phyloP scores from a whole-genome alignment of 2,797 vertebrate genomes.

The Ptychadena robeensis region DNA sequence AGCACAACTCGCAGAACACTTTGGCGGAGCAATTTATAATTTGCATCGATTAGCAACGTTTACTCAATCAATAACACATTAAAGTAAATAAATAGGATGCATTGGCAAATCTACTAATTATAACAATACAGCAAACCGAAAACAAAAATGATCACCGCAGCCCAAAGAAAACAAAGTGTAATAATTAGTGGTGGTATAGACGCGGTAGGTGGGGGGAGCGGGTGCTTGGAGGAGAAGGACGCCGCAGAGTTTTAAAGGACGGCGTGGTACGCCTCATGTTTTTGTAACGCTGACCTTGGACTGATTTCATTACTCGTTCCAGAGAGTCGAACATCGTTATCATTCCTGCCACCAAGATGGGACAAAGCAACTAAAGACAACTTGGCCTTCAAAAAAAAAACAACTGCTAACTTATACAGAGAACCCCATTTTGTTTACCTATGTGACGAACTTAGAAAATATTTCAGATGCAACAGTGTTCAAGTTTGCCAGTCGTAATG shows the following conservation, averaged over 20 bases:
- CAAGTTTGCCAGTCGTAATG: too few species aligned
- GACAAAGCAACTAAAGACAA: not conserved
- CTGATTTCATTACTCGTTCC: constrained; percentile 12
- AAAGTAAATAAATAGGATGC: constrained; percentile 48
- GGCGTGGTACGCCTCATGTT: not conserved
- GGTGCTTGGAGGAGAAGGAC: not conserved
- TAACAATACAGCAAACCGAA: not conserved
- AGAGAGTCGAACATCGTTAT: constrained; percentile 18
- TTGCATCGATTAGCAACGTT: constrained; percentile 39
- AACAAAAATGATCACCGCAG: constrained; percentile 1
- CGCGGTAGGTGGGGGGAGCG: too few species aligned
- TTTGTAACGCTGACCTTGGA: constrained; percentile 35
- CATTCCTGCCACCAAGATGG: not conserved
- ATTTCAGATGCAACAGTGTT: too few species aligned
- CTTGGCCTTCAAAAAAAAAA: not conserved
- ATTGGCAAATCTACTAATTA: constrained; percentile 30
- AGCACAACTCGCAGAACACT: constrained; percentile 20
- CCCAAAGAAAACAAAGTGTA: not conserved
- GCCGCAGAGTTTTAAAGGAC: not conserved
- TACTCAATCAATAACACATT: constrained; percentile 45
- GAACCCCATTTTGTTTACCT: not conserved
- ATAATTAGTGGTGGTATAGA: not conserved
- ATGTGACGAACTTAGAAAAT: not conserved
- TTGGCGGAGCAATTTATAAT: constrained; percentile 47
- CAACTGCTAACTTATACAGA: not conserved